Percentiles rank a stretch among this genome's conserved stretches.
Evolutionary conservation across 2,113 vertebrate species (phyloP).

Genomic region (Pelusios castaneus): DNA sequence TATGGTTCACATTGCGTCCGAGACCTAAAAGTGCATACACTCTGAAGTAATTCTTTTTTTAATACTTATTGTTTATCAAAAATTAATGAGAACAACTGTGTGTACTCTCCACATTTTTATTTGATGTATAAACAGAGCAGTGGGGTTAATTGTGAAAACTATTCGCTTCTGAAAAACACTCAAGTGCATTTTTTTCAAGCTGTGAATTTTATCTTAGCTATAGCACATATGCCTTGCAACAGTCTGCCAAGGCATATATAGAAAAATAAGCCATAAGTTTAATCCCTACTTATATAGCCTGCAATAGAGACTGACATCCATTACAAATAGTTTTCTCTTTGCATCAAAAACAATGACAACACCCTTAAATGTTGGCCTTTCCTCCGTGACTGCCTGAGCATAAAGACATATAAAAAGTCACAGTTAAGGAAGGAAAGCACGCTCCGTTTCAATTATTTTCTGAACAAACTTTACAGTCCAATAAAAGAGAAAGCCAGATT

Average conservation of each 20-base stretch:
- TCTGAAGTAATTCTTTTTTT: slow-evolving; percentile 54
- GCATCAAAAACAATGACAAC: neutral
- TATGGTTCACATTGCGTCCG: slow-evolving; percentile 67
- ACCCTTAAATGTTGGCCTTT: neutral
- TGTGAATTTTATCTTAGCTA: slow-evolving; percentile 42
- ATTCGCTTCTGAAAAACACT: slow-evolving; percentile 59
- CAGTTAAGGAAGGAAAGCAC: neutral
- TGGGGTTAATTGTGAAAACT: slow-evolving; percentile 67
- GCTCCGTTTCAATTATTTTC: neutral
- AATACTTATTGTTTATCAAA: slow-evolving; percentile 68
- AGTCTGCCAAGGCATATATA: slow-evolving; percentile 14
- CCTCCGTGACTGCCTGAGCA: neutral
- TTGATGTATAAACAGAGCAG: slow-evolving; percentile 69
- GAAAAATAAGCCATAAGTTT: neutral
- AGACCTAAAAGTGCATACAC: slow-evolving; percentile 56
- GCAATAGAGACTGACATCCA: neutral
- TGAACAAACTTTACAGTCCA: neutral
- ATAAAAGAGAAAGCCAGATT: slow-evolving; percentile 34
- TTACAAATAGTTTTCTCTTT: neutral
- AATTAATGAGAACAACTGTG: slow-evolving; percentile 75
- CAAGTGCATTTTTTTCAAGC: slow-evolving; percentile 41
- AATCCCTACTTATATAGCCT: neutral
- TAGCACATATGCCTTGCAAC: slow-evolving; percentile 34
- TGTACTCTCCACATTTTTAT: slow-evolving; percentile 65
- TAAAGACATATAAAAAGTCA: neutral